phyloP scores from a whole-genome alignment of 2,113 vertebrate genomes.

The Zeus faber region DNA sequence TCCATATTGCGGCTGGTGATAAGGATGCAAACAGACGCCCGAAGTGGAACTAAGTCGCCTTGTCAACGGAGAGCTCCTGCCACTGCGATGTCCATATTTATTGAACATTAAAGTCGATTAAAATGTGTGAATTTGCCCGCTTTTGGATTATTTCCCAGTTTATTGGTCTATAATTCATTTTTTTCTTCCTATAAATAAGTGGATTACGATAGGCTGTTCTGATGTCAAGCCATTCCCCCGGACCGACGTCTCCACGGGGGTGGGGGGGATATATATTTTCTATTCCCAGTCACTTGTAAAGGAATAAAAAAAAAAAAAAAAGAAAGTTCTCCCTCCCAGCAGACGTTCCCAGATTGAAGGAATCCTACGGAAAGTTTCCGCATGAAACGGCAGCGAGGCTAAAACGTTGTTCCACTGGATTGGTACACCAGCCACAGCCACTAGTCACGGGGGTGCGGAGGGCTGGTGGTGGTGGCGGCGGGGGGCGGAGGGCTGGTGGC shows the following conservation, averaged over 20 bases:
- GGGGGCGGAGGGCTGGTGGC: conserved; percentile 10
- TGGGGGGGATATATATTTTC: no score
- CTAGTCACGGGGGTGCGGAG: conserved; percentile 17
- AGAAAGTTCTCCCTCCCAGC: conserved; percentile 2
- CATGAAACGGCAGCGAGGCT: conserved; percentile 1
- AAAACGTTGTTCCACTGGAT: conserved; percentile 24
- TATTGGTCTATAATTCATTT: conserved; percentile 10
- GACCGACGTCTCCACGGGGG: no score
- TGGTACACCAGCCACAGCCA: conserved; percentile 23
- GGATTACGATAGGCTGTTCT: conserved; percentile 17
- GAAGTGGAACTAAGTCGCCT: conserved; percentile 9
- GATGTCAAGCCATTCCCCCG: conserved; percentile 13
- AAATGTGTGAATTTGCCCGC: conserved; percentile 10
- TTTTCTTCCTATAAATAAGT: conserved; percentile 1
- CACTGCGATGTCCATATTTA: conserved; percentile 3
- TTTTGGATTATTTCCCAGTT: conserved; percentile 19
- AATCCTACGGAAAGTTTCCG: conserved; percentile 5
- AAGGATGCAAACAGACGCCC: conserved; percentile 12
- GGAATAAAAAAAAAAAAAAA: no score
- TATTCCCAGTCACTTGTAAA: no score
- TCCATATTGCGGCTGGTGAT: conserved; percentile 4
- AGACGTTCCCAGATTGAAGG: conserved; percentile 31
- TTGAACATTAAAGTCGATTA: conserved; percentile 10
- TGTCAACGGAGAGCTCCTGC: conserved; percentile 5
- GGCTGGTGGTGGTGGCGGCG: conserved; percentile 1